A percentile compares a stretch with the other conserved stretches of the same genome.
Evolutionary conservation across 2,797 vertebrate genomes (phyloP).

Genomic region (Onychomys arenicola): DNA sequence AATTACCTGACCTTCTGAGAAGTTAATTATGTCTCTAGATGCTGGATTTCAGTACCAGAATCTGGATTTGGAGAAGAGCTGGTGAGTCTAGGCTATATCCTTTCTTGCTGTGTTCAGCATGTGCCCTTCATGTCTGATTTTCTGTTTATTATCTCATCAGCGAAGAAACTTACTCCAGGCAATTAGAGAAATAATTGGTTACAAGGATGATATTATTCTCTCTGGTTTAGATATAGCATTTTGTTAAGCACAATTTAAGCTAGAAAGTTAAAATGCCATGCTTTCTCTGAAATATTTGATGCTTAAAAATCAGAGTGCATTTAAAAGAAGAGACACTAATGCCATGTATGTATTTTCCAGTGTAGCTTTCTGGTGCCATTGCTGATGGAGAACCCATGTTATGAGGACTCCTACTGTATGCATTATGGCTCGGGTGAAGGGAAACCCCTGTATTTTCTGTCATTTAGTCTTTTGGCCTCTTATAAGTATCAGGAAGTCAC

Average conservation of each 20-base stretch:
- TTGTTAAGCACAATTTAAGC: not conserved
- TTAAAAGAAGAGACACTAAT: too few species aligned
- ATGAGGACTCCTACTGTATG: not conserved
- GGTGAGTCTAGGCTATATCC: not conserved
- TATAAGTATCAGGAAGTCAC: not conserved
- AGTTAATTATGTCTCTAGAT: not conserved
- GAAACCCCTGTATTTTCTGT: not conserved
- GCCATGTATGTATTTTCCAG: not conserved
- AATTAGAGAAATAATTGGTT: not conserved
- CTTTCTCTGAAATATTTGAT: too few species aligned
- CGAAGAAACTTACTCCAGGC: not conserved
- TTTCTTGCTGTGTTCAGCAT: not conserved
- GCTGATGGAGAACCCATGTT: not conserved
- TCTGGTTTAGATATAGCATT: not conserved
- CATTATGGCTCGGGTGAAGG: not conserved
- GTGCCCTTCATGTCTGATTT: not conserved
- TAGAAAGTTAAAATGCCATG: not conserved
- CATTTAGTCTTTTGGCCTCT: not conserved
- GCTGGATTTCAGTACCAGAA: not conserved
- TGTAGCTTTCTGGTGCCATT: not conserved
- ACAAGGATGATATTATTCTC: not conserved
- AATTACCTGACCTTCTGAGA: not conserved
- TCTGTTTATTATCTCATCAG: not conserved
- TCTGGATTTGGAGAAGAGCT: not conserved
- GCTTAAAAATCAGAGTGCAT: too few species aligned